Evolutionary conservation across 2,797 vertebrate genomes (phyloP).

Genomic region (Mus minutoides): DNA sequence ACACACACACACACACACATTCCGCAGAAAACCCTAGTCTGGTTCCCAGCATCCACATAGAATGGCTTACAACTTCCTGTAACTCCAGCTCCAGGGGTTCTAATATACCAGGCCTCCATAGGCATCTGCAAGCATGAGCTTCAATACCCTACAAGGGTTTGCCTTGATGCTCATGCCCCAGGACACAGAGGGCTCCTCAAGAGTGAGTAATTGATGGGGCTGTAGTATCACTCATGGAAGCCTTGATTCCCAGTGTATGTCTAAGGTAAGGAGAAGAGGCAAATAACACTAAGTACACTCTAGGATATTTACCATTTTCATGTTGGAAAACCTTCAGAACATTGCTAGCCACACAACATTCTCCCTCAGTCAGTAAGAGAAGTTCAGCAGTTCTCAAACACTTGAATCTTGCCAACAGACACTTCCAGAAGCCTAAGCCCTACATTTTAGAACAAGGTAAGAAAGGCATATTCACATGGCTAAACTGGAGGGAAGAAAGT

Average conservation of each 20-base stretch:
- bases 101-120: not conserved
- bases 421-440: not conserved
- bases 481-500: not conserved
- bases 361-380: not conserved
- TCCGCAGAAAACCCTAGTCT: not conserved
- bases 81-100: not conserved
- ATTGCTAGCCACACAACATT: not conserved
- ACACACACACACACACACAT: not conserved
- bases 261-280: not conserved
- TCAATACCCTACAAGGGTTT: not conserved
- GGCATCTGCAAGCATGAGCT: not conserved
- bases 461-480: not conserved
- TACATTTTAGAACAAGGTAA: not conserved
- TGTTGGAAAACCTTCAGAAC: not conserved
- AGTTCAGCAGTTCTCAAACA: not conserved
- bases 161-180: not conserved
- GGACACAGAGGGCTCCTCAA: not conserved
- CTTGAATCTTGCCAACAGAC: not conserved
- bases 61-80: not conserved
- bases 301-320: not conserved
- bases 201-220: not conserved
- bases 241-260: not conserved
- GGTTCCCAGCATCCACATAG: not conserved
- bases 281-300: not conserved
- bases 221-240: not conserved